Evolutionary conservation across 2,797 vertebrate species (phyloP), one percentile per base, ranked within the genome.

Genomic region (Octomys mimax): DNA sequence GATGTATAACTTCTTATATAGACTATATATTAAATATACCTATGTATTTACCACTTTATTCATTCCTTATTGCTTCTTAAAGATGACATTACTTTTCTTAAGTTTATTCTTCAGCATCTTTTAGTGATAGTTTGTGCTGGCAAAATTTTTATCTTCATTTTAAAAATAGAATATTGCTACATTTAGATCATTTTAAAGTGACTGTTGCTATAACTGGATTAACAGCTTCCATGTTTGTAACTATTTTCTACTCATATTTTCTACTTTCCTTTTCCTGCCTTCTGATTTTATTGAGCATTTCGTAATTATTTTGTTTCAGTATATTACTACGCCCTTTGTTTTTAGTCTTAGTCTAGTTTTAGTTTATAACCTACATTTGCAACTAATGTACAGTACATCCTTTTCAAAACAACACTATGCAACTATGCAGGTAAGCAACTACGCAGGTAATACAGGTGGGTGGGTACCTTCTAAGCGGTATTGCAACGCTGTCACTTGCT

Each of bases 101-200:
- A 68, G 66, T 86, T 64, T 54, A 83, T 70, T 71, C 22, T 92
- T 46, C 59, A 94, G 49, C 77, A 84, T 19, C 49, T 24, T 91
- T 81, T 33, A 79, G 19, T 81, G 46, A 82, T 4, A 33, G 54
- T 78, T n/a, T 75, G 2, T 49, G 52, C 18, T 89, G 73, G 83
- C 57, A 94, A 68, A 83, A 70, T 71, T 95, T 93, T 87, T 5
- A 87, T 6, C n/a, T 80, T 89, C 26, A 52, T 19, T 87, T 84
- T 14, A 66, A 86, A 61, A 81, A 61, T 2, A 73, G n/a, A 36
- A 5, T 33, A 31, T 2, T 75, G 39, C 7, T 78, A 6, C n/a
- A 52, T 89, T 85, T 61, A 91, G 68, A 77, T 14, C 31, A 66
- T 79, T 89, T 68, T 91, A 59, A 91, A 81, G 33, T 85, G 62